Evolutionary conservation across 2,888 invertebrate genomes (phyloP), one percentile per base, ranked within the genome.

Genomic region (Coleophora deauratella): DNA sequence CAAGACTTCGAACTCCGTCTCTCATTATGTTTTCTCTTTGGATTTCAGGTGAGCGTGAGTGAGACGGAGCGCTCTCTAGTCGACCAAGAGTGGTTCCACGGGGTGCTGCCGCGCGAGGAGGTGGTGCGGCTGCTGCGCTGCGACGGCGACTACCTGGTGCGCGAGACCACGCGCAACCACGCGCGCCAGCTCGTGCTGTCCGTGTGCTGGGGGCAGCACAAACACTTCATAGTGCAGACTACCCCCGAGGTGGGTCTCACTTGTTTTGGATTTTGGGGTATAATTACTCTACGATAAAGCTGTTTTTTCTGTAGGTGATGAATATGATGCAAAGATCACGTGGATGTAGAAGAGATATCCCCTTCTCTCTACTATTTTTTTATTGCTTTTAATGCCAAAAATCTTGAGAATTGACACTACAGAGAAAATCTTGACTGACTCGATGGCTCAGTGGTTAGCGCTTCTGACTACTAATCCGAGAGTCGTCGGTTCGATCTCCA

Each of bases 41-140:
- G 33, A 40, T 41, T 52, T 27, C 51, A 85, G 85, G 79, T 85
- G 45, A 75, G 72, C 51, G 84, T 80, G 48, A 74, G 74, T 38
- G 85, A 86, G 57, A 82, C 80, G 12, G 91, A 90, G 63, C 90
- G 92, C 33, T 90, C 91, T 9, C 76, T 94, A 36, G 92, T 95
- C 49, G 96, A 97, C 56, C 97, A 97, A 77, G 96, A 97, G 71
- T 98, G 97, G 97, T 98, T 98, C 80, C 98, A 98, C 67, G 98
- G 98, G 0, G 97, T 98, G 9, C 78, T 98, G 44, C 98, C 98
- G 0, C 88, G 98, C 10, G 98, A 98, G 75, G 98, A 98, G 82
- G 98, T 98, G 27, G 97, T 97, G 34, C 87, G 97, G 46, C 86
- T 98, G 33, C 86, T 98, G 46, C 90, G 93, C n/a, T 92, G 92